These are phyloP conservation scores for Solea senegalensis DNA, from an alignment of 2,113 vertebrate species.

Conservation along the genomic window DNA sequence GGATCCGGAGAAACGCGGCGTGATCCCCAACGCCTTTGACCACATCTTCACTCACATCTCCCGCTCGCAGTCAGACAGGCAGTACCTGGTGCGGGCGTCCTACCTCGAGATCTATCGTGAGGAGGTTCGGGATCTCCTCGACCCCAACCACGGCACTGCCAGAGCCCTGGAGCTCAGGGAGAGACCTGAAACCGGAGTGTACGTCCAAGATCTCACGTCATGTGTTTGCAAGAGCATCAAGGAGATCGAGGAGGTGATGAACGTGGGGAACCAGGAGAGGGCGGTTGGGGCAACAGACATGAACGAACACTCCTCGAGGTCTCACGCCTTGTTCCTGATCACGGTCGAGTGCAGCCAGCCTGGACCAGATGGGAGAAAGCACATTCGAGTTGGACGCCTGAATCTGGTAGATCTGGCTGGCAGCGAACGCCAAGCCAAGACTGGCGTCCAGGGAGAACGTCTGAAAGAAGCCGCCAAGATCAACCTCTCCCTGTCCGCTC, in stretches of 20 bases:
- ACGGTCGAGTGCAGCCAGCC: constrained; percentile 95
- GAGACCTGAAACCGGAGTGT: constrained; percentile 93
- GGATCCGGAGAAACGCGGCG: constrained; percentile 89
- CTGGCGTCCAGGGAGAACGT: constrained; percentile 87
- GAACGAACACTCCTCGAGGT: constrained; percentile 96
- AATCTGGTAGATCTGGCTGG: constrained; percentile 97
- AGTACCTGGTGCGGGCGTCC: constrained; percentile 95
- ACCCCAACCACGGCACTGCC: constrained; percentile 81
- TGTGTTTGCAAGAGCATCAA: constrained; percentile 98
- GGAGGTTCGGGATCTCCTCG: constrained; percentile 93
- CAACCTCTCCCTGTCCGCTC: constrained; percentile 94
- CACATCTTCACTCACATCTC: constrained; percentile 99
- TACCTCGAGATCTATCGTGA: constrained; percentile 98
- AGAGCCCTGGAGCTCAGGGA: constrained; percentile 94
- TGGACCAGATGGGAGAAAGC: constrained; percentile 91
- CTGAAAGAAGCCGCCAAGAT: constrained; percentile 97
- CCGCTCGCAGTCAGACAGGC: constrained; percentile 92
- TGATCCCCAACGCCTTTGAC: constrained; percentile 94
- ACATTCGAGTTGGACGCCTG: constrained; percentile 95
- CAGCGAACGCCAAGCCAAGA: constrained; percentile 94
- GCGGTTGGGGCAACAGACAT: constrained; percentile 93
- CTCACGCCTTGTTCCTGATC: constrained; percentile 95
- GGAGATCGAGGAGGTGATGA: constrained; percentile 98
- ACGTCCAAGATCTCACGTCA: constrained; percentile 95
- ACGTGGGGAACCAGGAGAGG: constrained; percentile 92